These are phyloP conservation scores for Drosophila kuntzei DNA, from an alignment of 2,888 invertebrate genomes.

Conservation along the genomic window DNA sequence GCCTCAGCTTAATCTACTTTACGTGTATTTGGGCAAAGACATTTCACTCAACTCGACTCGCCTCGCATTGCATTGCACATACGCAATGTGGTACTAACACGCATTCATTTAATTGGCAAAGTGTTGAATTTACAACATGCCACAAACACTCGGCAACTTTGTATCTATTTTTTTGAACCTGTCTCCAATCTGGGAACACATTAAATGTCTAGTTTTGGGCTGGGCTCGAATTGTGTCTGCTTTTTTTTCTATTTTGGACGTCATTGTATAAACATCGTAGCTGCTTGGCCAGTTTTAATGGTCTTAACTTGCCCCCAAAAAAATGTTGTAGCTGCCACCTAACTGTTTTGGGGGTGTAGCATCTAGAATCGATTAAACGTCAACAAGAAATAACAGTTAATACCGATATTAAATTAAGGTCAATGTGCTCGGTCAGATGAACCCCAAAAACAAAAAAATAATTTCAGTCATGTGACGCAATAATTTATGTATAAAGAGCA, in stretches of 20 bases:
- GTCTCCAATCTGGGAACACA: conserved; percentile 24
- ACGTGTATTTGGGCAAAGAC: conserved; percentile 55
- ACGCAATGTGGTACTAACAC: conserved; percentile 36
- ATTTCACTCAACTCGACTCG: conserved; percentile 39
- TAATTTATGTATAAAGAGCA: conserved; percentile 63
- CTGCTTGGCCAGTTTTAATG: conserved; percentile 38
- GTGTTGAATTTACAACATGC: conserved; percentile 53
- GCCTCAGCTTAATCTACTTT: conserved; percentile 54
- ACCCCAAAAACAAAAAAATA: neutral
- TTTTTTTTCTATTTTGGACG: conserved; percentile 16
- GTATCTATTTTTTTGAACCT: conserved; percentile 16
- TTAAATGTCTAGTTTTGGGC: conserved; percentile 41
- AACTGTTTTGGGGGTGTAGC: conserved; percentile 20
- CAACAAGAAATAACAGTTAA: conserved; percentile 12
- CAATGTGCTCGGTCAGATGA: conserved; percentile 43
- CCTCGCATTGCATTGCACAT: conserved; percentile 36
- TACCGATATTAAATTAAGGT: conserved; percentile 49
- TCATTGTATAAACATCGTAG: conserved; percentile 50
- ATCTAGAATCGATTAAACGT: conserved; percentile 34
- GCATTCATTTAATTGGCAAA: conserved; percentile 43
- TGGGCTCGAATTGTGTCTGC: conserved; percentile 13
- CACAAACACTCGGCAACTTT: conserved; percentile 18
- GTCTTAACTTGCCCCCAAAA: neutral
- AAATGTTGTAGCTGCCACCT: neutral
- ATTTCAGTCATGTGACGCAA: conserved; percentile 47